These are phyloP conservation scores for Lucilia sericata DNA, from an alignment of 1,140 invertebrate genomes.

Conservation along the genomic window DNA sequence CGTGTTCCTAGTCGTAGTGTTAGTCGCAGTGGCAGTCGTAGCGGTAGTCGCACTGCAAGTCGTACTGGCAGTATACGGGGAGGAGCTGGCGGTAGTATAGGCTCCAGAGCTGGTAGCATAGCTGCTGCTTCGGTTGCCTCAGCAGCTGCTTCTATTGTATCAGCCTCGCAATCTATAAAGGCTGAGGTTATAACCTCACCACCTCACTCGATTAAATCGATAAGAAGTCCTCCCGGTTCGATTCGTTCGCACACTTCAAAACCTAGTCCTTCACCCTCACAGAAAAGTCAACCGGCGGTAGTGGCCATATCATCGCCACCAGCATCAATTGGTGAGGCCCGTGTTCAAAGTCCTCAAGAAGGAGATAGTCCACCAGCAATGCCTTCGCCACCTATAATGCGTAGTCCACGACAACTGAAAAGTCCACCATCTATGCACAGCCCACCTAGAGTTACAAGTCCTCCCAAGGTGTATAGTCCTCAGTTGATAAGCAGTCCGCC, in stretches of 20 bases:
- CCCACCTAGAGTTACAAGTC: conserved; percentile 63
- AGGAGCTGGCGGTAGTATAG: conserved; percentile 48
- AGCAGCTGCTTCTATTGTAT: conserved; percentile 46
- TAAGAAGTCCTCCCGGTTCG: conserved; percentile 44
- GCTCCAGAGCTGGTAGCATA: conserved; percentile 53
- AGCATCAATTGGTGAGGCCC: background rate
- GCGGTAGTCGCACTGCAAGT: conserved; percentile 47
- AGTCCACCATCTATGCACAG: conserved; percentile 62
- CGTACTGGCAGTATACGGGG: conserved; percentile 55
- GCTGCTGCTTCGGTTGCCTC: conserved; percentile 46
- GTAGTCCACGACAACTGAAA: conserved; percentile 57
- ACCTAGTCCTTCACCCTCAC: conserved; percentile 40
- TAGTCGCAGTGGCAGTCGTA: conserved; percentile 53
- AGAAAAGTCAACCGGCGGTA: conserved; percentile 44
- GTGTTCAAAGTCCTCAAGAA: conserved; percentile 59
- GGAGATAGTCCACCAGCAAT: conserved; percentile 61
- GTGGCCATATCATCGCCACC: background rate
- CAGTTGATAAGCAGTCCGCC: conserved; percentile 63
- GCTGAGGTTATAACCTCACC: conserved; percentile 51
- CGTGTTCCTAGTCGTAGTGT: conserved; percentile 57
- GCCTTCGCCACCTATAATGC: conserved; percentile 62
- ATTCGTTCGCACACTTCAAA: conserved; percentile 40
- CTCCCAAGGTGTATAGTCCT: conserved; percentile 62
- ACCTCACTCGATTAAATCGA: conserved; percentile 58
- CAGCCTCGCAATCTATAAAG: conserved; percentile 31